phyloP scores from a whole-genome alignment of 2,888 invertebrate genomes.

The Stenolophus ochropezus region DNA sequence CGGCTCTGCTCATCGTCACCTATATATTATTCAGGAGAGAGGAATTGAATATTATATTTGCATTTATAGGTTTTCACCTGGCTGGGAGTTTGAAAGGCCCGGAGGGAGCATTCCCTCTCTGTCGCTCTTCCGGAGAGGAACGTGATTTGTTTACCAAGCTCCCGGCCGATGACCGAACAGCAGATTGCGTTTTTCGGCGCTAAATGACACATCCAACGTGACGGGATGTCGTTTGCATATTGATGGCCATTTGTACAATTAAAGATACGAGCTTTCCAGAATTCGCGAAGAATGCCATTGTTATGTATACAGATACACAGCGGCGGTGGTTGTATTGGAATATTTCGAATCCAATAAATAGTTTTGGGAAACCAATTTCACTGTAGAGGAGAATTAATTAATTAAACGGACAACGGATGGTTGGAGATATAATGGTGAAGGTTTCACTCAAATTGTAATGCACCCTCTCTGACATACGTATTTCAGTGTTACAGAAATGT shows the following conservation, averaged over 20 bases:
- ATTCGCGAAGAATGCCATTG: neutral
- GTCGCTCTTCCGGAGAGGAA: slow-evolving; percentile 50
- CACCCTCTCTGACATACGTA: neutral
- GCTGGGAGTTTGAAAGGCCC: neutral
- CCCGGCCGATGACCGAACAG: slow-evolving; percentile 35
- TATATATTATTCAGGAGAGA: slow-evolving; percentile 57
- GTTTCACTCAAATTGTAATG: neutral
- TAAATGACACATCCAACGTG: slow-evolving; percentile 42
- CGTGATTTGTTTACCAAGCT: slow-evolving; percentile 57
- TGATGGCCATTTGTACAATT: slow-evolving; percentile 48
- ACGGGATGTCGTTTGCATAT: slow-evolving; percentile 54
- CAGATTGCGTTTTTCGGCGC: slow-evolving; percentile 49
- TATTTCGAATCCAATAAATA: slow-evolving; percentile 38
- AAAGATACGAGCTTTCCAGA: neutral
- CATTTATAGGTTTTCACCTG: slow-evolving; percentile 59
- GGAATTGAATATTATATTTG: slow-evolving; percentile 61
- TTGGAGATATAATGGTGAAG: neutral
- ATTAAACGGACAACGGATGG: slow-evolving; percentile 3
- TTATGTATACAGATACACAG: neutral
- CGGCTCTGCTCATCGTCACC: slow-evolving; percentile 46
- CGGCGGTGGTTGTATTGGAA: neutral
- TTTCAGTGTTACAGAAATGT: neutral
- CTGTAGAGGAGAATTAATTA: slow-evolving; percentile 33
- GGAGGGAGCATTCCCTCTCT: neutral
- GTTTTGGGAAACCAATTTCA: slow-evolving; percentile 37